Conservation (phyloP, 2,797 vertebrate genomes). For the Acipenser transmontanus region DNA sequence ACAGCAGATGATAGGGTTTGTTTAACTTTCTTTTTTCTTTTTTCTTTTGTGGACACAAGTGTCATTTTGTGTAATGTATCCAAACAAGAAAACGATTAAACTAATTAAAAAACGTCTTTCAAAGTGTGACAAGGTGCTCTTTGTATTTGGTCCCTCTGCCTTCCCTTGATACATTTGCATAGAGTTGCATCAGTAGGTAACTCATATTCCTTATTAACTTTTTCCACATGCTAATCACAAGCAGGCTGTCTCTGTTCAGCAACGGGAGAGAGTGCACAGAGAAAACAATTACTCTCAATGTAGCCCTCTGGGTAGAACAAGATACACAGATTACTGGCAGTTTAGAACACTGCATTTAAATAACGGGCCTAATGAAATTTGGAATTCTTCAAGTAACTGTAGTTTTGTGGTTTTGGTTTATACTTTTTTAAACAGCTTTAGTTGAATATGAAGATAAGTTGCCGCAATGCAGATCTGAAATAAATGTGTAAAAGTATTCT, state of each 20-base stretch:
- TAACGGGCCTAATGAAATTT: too few species aligned
- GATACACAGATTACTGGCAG: too few species aligned
- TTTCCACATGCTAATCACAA: not conserved
- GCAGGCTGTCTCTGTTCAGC: not conserved
- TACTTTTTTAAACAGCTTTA: too few species aligned
- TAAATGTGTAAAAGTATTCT: too few species aligned
- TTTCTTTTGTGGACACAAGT: constrained; percentile 50
- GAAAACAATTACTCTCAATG: not conserved
- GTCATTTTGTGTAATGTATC: constrained; percentile 67
- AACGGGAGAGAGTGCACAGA: not conserved
- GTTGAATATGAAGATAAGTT: too few species aligned
- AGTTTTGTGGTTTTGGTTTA: too few species aligned
- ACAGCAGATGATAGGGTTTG: constrained; percentile 28
- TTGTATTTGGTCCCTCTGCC: constrained; percentile 31
- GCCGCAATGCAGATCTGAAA: too few species aligned
- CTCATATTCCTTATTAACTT: not conserved
- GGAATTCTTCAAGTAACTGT: too few species aligned
- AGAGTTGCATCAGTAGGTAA: not conserved
- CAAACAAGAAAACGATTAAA: constrained; percentile 60
- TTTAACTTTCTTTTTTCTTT: constrained; percentile 31
- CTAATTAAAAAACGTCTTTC: constrained; percentile 74
- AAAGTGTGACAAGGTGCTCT: constrained; percentile 58
- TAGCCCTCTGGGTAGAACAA: not conserved
- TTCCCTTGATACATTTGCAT: not conserved
- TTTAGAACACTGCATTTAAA: too few species aligned